Evolutionary conservation across 2,113 vertebrate species (phyloP).

Genomic region (Dipodomys stephensi): DNA sequence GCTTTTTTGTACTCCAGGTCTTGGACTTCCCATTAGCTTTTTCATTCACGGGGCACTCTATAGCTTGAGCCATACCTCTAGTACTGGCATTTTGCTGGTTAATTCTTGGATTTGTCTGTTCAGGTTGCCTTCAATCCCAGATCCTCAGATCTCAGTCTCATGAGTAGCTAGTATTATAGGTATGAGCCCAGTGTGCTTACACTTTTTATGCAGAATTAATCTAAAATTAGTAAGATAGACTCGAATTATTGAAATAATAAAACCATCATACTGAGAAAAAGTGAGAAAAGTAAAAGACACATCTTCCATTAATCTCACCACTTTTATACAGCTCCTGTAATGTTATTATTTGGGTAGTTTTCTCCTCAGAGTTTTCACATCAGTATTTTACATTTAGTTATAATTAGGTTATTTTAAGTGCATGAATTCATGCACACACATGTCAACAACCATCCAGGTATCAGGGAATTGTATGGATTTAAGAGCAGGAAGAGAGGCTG

Average conservation of each 20-base stretch:
- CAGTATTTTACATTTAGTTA: slow-evolving; percentile 23
- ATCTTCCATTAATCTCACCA: background rate
- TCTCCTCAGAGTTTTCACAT: background rate
- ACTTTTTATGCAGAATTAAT: background rate
- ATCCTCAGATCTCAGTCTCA: no score
- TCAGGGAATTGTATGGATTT: slow-evolving; percentile 32
- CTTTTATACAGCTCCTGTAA: background rate
- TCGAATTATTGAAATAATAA: background rate
- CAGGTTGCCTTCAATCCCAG: no score
- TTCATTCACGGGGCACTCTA: no score
- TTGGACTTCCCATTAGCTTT: no score
- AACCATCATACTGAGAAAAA: background rate
- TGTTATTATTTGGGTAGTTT: slow-evolving; percentile 46
- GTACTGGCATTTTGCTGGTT: no score
- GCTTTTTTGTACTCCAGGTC: no score
- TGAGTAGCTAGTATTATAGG: no score
- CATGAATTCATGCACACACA: accelerated
- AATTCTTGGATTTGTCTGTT: no score
- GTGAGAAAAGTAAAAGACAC: slow-evolving; percentile 1
- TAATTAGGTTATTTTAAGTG: slow-evolving; percentile 29
- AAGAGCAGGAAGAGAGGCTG: slow-evolving; percentile 47
- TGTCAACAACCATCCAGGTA: background rate
- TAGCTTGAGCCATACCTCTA: no score
- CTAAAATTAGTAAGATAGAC: background rate
- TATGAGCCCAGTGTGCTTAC: background rate